Evolutionary conservation across 1,140 invertebrate genomes (phyloP).

Genomic region (Monochamus saltuarius): DNA sequence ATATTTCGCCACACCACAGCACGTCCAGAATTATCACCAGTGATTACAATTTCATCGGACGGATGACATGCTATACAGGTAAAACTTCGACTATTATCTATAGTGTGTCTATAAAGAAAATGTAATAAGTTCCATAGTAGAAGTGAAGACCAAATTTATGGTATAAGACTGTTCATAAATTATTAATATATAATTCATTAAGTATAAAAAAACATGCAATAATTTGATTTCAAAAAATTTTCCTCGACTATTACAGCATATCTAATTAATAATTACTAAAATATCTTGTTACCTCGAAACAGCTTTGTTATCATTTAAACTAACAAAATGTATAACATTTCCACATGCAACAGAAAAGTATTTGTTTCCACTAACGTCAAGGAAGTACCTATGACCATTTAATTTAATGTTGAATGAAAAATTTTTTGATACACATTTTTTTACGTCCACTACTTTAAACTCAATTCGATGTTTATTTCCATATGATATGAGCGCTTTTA

Average conservation of each 20-base stretch:
- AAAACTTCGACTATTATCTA: conserved; percentile 52
- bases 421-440: conserved; percentile 14
- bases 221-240: conserved; percentile 31
- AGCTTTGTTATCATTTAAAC: conserved; percentile 9
- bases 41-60: conserved; percentile 64
- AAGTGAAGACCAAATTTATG: too few relatives aligned
- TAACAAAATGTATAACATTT: conserved; percentile 26
- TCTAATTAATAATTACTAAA: conserved; percentile 9
- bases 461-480: conserved; percentile 16
- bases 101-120: conserved; percentile 49
- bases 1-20: conserved; percentile 68
- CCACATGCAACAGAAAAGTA: conserved; percentile 28
- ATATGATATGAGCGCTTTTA: conserved; percentile 30
- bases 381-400: not conserved
- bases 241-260: conserved; percentile 30
- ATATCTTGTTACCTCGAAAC: conserved; percentile 6
- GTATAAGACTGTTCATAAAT: too few relatives aligned
- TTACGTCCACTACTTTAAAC: conserved; percentile 24
- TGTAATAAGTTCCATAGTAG: conserved; percentile 46
- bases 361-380: conserved; percentile 24
- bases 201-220: conserved; percentile 47
- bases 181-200: conserved; percentile 36
- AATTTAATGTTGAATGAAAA: conserved; percentile 23
- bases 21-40: conserved; percentile 68
- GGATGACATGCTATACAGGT: conserved; percentile 74